A percentile compares a stretch with the other conserved stretches of the same genome.
Evolutionary conservation across 53 echinoderm and acorn worm genomes (phyloP).

Genomic region (Luidia sarsii): DNA sequence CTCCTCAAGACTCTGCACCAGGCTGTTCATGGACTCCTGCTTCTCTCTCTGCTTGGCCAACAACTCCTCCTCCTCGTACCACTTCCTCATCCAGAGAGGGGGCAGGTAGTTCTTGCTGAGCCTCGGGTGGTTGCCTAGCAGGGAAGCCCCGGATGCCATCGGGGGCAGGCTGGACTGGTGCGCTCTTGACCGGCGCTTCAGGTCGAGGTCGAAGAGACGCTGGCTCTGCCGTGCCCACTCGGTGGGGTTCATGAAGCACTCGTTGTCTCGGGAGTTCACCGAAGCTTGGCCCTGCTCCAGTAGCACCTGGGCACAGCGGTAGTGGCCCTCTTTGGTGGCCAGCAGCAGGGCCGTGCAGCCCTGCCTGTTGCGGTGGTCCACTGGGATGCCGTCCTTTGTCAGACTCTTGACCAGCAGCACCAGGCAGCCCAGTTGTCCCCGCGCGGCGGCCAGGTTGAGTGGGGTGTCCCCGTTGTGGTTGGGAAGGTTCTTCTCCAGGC

Average conservation of each 20-base stretch:
- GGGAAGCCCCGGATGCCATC: conserved; percentile 11
- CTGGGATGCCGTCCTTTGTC: conserved; percentile 67
- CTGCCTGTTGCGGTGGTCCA: conserved; percentile 79
- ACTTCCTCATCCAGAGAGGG: conserved; percentile 46
- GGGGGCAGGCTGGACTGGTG: conserved; percentile 33
- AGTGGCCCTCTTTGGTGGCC: conserved; percentile 89
- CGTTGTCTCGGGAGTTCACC: conserved; percentile 84
- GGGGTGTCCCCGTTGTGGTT: conserved; percentile 89
- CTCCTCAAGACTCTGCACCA: conserved; percentile 73
- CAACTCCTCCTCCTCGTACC: conserved; percentile 59
- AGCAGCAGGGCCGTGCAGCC: conserved; percentile 93
- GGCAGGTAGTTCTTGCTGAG: conserved; percentile 63
- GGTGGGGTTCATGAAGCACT: conserved; percentile 84
- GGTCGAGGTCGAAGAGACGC: conserved; percentile 53
- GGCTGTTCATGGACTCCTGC: conserved; percentile 62
- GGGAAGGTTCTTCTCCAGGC: conserved; percentile 73
- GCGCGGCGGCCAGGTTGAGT: conserved; percentile 81
- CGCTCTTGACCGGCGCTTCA: conserved; percentile 48
- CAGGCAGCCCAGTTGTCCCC: conserved; percentile 67
- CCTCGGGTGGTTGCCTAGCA: conserved; percentile 25
- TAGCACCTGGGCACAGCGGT: conserved; percentile 80
- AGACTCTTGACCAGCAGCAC: conserved; percentile 62
- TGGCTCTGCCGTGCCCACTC: conserved; percentile 93
- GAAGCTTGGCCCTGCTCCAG: conserved; percentile 80
- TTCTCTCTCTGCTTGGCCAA: conserved; percentile 53